phyloP scores from a whole-genome alignment of 2,888 invertebrate species.

The Blastobasis adustella region DNA sequence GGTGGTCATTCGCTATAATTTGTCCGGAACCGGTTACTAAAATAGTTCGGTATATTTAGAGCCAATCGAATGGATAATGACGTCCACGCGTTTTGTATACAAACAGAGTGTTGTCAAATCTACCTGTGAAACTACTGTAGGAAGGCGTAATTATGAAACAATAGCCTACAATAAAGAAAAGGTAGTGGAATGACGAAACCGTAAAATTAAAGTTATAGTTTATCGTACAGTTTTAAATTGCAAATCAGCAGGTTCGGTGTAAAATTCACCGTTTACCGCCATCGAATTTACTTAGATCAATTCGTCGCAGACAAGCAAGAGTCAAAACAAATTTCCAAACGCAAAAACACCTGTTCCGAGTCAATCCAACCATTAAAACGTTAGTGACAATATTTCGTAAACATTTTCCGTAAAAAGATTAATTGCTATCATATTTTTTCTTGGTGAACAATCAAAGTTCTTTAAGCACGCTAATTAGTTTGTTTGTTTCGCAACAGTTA shows the following conservation, averaged over 20 bases:
- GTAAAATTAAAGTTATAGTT: too few relatives aligned
- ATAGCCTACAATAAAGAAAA: too few relatives aligned
- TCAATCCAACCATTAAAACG: too few relatives aligned
- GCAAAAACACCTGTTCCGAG: constrained; percentile 8
- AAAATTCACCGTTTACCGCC: constrained; percentile 25
- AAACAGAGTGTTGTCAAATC: background rate
- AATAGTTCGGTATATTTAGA: background rate
- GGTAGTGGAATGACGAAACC: too few relatives aligned
- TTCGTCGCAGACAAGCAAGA: constrained; percentile 34
- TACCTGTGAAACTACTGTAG: too few relatives aligned
- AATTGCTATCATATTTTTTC: background rate
- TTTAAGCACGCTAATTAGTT: constrained; percentile 18
- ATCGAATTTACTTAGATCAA: constrained; percentile 40
- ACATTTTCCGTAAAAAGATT: too few relatives aligned
- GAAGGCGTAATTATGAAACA: too few relatives aligned
- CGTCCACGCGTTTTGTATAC: background rate
- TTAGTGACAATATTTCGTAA: too few relatives aligned
- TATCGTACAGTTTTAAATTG: constrained; percentile 35
- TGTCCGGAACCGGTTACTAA: constrained; percentile 19
- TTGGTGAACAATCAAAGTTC: constrained; percentile 20
- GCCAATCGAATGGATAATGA: too few relatives aligned
- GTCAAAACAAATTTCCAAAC: constrained; percentile 31
- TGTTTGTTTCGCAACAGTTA: too few relatives aligned
- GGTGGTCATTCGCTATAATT: constrained; percentile 35
- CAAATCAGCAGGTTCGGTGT: constrained; percentile 40